These are phyloP conservation scores for Ectropis crepuscularia DNA, from an alignment of 2,888 invertebrate genomes.

Conservation along the genomic window DNA sequence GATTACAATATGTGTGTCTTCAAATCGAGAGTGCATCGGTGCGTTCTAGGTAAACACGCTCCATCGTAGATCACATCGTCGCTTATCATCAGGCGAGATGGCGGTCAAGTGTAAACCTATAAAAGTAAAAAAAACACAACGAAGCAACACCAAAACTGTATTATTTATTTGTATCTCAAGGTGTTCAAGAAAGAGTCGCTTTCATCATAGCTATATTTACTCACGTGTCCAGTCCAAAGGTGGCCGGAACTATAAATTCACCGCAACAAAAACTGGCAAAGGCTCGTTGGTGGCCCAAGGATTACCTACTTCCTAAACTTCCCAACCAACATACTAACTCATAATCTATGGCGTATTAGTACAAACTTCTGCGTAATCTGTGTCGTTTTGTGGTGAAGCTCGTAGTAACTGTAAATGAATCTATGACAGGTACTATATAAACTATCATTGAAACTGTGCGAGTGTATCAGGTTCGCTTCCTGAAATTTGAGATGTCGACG, in stretches of 20 bases:
- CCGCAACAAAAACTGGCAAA: slow-evolving; percentile 70
- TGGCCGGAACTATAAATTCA: slow-evolving; percentile 77
- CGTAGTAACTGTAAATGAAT: slow-evolving; percentile 46
- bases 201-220: slow-evolving; percentile 57
- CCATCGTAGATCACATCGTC: too few species aligned
- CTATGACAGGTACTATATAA: slow-evolving; percentile 7
- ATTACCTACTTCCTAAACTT: slow-evolving; percentile 12
- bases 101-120: too few species aligned
- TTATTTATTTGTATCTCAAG: background rate
- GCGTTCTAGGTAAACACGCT: too few species aligned
- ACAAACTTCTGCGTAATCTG: slow-evolving; percentile 3
- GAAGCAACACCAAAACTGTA: too few species aligned
- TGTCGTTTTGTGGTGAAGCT: slow-evolving; percentile 17
- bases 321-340: slow-evolving; percentile 10
- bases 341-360: slow-evolving; percentile 2
- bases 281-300: slow-evolving; percentile 67
- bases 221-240: slow-evolving; percentile 63
- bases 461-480: slow-evolving; percentile 73
- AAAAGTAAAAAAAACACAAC: too few species aligned
- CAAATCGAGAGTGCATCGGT: too few species aligned
- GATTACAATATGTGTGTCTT: too few species aligned
- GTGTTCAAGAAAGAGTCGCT: slow-evolving; percentile 7
- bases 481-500: slow-evolving; percentile 45
- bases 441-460: slow-evolving; percentile 18
- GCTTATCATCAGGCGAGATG: too few species aligned